Conservation (phyloP, 2,797 vertebrate species). For the Hyperoplus lanceolatus region DNA sequence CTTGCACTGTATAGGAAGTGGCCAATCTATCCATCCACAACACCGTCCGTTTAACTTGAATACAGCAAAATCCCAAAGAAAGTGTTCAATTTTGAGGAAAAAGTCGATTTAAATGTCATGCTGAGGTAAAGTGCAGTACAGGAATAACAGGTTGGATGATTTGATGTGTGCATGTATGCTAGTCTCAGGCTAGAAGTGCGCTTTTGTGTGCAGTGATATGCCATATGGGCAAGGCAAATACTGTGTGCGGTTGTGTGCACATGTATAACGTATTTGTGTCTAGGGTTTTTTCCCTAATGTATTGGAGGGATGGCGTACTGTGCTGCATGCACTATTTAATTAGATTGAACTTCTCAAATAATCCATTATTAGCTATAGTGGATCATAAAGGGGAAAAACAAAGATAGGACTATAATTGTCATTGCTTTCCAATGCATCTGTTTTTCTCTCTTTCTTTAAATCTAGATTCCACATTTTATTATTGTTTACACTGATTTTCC, state of each 20-base stretch:
- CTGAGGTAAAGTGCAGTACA: constrained; percentile 3
- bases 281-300: constrained; percentile 52
- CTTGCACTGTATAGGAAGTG: not conserved
- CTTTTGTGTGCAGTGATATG: constrained; percentile 4
- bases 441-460: constrained; percentile 32
- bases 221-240: constrained; percentile 8
- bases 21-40: not conserved
- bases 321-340: constrained; percentile 68
- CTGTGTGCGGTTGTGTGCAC: not conserved
- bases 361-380: constrained; percentile 67
- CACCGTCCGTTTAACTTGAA: constrained; percentile 7
- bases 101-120: constrained; percentile 60
- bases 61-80: constrained; percentile 51
- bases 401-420: constrained; percentile 43
- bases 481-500: constrained; percentile 56
- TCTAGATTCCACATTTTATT: constrained; percentile 52
- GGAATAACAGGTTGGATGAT: constrained; percentile 26
- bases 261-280: constrained; percentile 47
- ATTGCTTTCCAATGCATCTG: constrained; percentile 42
- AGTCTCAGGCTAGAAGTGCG: constrained; percentile 8
- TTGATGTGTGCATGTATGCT: constrained; percentile 36
- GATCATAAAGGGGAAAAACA: constrained; percentile 62
- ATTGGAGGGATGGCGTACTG: constrained; percentile 44
- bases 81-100: constrained; percentile 52
- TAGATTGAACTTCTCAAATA: constrained; percentile 75